Evolutionary conservation across 2,797 vertebrate species (phyloP).

Genomic region (Coracias cyanogaster): DNA sequence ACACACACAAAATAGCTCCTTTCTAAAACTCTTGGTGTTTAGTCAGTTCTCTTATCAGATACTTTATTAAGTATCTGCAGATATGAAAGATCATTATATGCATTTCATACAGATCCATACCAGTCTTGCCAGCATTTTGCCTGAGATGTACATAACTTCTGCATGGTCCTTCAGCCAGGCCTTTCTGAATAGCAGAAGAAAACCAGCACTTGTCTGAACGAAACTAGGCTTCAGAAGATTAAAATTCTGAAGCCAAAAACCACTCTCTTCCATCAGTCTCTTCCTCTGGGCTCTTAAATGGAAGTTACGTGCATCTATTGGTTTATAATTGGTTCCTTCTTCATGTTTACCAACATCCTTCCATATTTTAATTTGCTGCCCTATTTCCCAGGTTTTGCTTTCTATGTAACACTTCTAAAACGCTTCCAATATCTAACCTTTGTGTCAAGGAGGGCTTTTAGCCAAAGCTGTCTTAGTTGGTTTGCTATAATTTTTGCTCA

Average conservation of each 20-base stretch:
- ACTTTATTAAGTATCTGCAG: background rate
- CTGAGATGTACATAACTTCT: background rate
- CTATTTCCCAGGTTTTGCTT: background rate
- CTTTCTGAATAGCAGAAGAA: background rate
- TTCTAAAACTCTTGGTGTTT: background rate
- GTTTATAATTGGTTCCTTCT: background rate
- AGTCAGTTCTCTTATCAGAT: background rate
- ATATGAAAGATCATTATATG: background rate
- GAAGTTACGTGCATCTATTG: background rate
- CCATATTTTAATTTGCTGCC: background rate
- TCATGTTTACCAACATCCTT: background rate
- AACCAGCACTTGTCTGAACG: background rate
- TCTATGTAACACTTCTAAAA: background rate
- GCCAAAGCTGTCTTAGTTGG: background rate
- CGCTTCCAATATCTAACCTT: background rate
- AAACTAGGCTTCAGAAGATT: background rate
- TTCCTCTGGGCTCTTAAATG: background rate
- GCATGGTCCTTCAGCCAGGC: background rate
- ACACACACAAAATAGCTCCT: background rate
- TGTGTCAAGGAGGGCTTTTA: background rate
- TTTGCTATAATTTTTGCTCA: background rate
- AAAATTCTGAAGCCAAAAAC: background rate
- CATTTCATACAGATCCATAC: background rate
- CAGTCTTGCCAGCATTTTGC: background rate
- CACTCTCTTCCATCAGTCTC: background rate